Base-by-base conservation (phyloP, 2,113 vertebrate genomes). In the Podarcis cretensis region DNA sequence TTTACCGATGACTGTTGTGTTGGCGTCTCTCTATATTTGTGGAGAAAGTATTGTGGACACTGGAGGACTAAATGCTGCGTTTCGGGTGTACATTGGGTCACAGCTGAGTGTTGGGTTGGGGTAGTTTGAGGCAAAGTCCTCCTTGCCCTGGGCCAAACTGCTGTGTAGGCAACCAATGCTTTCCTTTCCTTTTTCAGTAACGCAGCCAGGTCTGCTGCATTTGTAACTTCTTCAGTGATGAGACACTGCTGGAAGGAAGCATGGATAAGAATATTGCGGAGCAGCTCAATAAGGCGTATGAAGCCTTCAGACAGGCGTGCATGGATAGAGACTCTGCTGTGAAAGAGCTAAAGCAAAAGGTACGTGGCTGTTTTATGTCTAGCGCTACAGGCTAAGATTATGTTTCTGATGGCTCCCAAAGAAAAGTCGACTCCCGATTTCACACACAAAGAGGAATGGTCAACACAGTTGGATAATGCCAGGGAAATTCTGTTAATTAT, bases 201-300 rank as follows among this genome's bases (percentile, higher is more conserved):
- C 89, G 93, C 97, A 95, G 69, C n/a, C 90, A 97, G 97, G 91
- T 92, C 85, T 95, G 54, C 89, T 92, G 90, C 90, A 89, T 93
- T 90, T 87, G 94, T 76, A 90, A 89, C 90, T 93, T 96, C 93
- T 95, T 97, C 97, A 98, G 98, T 98, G 96, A 99, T 99, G 98
- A 97, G 97, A 97, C 96, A 97, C 96, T 96, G 95, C 96, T 95
- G 95, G 96, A 54, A 54, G 48, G 93, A 97, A 98, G 97, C 97
- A 99, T 99, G 99, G 98, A 99, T 95, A 98, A 98, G 97, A 99
- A 98, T 95, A 98, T 99, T 86, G 98, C 98, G 92, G 98, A 99
- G 89, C 98, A 98, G 95, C 98, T 99, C 96, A 99, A 99, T 96
- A 99, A 98, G 98, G 99, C 98, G 90, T 99, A 98, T 5, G 99